Evolutionary conservation across 1,140 invertebrate genomes (phyloP), one percentile per base, ranked within the genome.

Genomic region (Cephus cinctus): DNA sequence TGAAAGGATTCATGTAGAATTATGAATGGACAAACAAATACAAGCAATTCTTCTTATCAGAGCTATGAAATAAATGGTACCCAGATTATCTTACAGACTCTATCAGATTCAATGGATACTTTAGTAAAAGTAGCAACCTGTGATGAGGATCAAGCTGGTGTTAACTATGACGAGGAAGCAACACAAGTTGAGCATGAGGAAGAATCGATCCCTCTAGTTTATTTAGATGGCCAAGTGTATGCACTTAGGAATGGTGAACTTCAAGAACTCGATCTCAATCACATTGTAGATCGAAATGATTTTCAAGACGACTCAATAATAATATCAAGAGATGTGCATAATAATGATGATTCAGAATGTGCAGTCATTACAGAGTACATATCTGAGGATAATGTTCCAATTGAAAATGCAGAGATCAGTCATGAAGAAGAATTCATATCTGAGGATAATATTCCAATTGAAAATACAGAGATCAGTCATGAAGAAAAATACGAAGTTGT

Each of bases 21-120:
- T n/a, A 68, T 68, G 66, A 60, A 38, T 27, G 57, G 55, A 43
- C 49, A 64, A 44, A 38, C 20, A 9, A 43, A 46, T 25, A 11
- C 54, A 5, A 35, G 40, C 18, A 52, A 67, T 35, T 32, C 46
- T 18, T 60, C 64, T 3, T 68, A 63, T 38, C 34, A 64, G 43
- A 63, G 55, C 40, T 69, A 54, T 45, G 64, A 67, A 43, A 60
- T 69, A 54, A 64, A 69, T 47, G 66, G 64, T n/a, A 57, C 59
- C n/a, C 58, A 59, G 44, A 64, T 62, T 32, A 55, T 67, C 35
- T 40, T 65, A 1, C 56, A 65, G 54, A 41, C 60, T 11, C 3
- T 57, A 25, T 45, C 52, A 39, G 53, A 46, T 31, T 11, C 55
- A 1, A 30, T 15, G n/a, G 44, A 61, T 11, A 43, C 53, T 11